phyloP scores from a whole-genome alignment of 1,140 invertebrate genomes.

The Calosoma granatense region DNA sequence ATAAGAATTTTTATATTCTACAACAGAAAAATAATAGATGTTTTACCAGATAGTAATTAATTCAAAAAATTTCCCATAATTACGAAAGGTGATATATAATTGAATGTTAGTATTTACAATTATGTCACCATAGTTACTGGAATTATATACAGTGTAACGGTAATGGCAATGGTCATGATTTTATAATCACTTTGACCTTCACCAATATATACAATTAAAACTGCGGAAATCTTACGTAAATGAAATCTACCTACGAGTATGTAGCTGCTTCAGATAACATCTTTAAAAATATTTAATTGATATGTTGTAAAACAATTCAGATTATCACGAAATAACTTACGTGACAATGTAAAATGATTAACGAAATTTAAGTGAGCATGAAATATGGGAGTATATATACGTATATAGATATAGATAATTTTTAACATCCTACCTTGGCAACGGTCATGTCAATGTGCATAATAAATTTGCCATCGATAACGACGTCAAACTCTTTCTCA shows the following conservation, averaged over 20 bases:
- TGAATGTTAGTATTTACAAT: background rate
- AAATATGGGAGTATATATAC: background rate
- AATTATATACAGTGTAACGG: background rate
- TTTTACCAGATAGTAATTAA: background rate
- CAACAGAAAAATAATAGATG: slow-evolving; percentile 13
- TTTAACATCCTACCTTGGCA: slow-evolving; percentile 38
- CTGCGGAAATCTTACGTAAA: no score
- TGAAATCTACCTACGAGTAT: no score
- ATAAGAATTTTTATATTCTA: slow-evolving; percentile 32
- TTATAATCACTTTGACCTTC: background rate
- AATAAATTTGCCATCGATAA: slow-evolving; percentile 52
- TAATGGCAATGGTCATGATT: background rate
- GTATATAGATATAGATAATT: background rate
- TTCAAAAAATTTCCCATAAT: background rate
- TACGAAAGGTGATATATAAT: background rate
- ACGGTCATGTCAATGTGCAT: slow-evolving; percentile 50
- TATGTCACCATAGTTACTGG: background rate
- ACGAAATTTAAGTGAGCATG: background rate
- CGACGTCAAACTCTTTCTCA: slow-evolving; percentile 32
- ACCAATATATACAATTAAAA: background rate
- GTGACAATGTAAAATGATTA: background rate
- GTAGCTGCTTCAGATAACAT: no score
- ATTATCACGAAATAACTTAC: background rate
- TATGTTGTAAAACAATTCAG: background rate
- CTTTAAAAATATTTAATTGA: no score